Evolutionary conservation across 2,797 vertebrate genomes (phyloP).

Genomic region (Oreochromis grahami): DNA sequence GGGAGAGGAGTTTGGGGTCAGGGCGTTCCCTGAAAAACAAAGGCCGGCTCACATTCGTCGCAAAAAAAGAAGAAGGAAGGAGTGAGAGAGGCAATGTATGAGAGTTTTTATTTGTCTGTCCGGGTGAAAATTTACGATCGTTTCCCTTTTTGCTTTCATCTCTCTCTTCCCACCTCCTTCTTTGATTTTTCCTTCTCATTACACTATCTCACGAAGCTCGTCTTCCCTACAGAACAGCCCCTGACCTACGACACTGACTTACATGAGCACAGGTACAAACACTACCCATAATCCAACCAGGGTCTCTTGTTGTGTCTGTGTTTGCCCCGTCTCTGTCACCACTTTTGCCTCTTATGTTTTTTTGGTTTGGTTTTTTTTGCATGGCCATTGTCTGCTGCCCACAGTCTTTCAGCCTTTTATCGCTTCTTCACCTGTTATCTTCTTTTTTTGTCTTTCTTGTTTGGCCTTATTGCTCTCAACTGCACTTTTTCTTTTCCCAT

Average conservation of each 20-base stretch:
- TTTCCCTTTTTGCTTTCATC: constrained; percentile 67
- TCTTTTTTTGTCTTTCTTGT: constrained; percentile 13
- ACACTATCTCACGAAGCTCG: constrained; percentile 67
- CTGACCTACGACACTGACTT: constrained; percentile 49
- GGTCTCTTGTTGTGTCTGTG: constrained; percentile 55
- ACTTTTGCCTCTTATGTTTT: constrained; percentile 11
- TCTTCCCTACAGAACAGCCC: constrained; percentile 43
- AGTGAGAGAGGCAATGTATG: constrained; percentile 56
- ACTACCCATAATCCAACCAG: constrained; percentile 53
- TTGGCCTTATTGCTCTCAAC: constrained; percentile 31
- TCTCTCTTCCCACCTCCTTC: constrained; percentile 46
- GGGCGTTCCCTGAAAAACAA: constrained; percentile 62
- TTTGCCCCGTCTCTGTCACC: constrained; percentile 16
- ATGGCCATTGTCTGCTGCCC: neutral
- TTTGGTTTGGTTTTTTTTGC: neutral
- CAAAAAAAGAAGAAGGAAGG: constrained; percentile 28
- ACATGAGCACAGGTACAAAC: constrained; percentile 63
- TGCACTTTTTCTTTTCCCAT: constrained; percentile 27
- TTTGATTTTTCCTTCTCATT: constrained; percentile 50
- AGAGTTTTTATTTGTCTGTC: constrained; percentile 79
- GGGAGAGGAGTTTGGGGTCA: constrained; percentile 55
- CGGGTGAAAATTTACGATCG: constrained; percentile 76
- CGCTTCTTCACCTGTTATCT: constrained; percentile 40
- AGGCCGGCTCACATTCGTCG: constrained; percentile 57
- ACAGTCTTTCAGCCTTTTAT: constrained; percentile 26